A percentile compares a stretch with the other conserved stretches of the same genome.
Evolutionary conservation across 2,888 invertebrate genomes (phyloP).

Genomic region (Catocala sponsa): DNA sequence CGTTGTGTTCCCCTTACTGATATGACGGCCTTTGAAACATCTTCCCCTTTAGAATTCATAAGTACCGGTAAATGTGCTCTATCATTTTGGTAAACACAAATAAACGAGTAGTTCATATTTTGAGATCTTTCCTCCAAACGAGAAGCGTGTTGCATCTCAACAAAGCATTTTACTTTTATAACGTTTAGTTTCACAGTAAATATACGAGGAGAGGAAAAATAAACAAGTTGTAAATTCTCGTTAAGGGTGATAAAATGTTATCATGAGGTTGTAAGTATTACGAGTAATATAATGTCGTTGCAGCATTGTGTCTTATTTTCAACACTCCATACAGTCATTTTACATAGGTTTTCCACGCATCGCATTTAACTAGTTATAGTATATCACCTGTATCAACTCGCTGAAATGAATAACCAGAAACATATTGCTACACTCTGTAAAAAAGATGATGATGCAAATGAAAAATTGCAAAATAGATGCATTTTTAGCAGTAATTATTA

Average conservation of each 20-base stretch:
- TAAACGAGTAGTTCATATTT: conserved; percentile 13
- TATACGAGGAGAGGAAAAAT: conserved; percentile 1
- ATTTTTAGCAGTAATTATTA: no score
- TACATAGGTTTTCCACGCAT: not conserved
- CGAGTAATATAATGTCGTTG: not conserved
- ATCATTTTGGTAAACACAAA: conserved; percentile 23
- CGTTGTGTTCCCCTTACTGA: conserved; percentile 45
- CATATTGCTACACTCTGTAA: not conserved
- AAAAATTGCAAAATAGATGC: not conserved
- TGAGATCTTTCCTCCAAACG: no score
- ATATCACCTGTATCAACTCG: not conserved
- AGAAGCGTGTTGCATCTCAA: no score
- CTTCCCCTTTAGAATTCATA: conserved; percentile 30
- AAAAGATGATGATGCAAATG: not conserved
- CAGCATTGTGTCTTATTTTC: not conserved
- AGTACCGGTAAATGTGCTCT: conserved; percentile 35
- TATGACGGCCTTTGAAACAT: conserved; percentile 42
- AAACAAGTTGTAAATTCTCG: conserved; percentile 17
- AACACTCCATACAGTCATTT: not conserved
- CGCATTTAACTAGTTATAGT: no score
- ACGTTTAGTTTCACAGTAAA: not conserved
- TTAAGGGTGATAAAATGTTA: not conserved
- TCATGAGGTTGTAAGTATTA: not conserved
- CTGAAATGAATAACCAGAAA: no score
- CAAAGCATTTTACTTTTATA: no score